A percentile compares a stretch with the other conserved stretches of the same genome.
phyloP scores from a whole-genome alignment of 2,113 vertebrate genomes.

The Piaya cayana region DNA sequence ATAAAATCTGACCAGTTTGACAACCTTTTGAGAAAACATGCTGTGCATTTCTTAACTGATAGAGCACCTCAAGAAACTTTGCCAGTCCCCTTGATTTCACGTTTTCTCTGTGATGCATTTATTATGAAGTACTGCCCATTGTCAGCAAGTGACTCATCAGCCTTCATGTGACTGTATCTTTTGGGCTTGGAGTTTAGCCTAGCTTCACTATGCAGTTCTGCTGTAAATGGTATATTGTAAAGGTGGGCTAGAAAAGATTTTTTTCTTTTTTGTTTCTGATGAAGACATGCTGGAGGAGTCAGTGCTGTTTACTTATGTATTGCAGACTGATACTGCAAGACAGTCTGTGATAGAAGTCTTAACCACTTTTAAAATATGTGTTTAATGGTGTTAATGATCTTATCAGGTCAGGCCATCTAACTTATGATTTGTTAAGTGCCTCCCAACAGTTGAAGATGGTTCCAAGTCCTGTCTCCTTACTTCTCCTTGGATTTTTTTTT shows the following conservation, averaged over 20 bases:
- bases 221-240: neutral
- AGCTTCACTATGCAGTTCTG: neutral
- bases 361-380: neutral
- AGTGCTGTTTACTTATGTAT: neutral
- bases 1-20: neutral
- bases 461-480: neutral
- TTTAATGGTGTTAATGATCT: neutral
- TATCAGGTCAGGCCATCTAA: neutral
- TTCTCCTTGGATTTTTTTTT: neutral
- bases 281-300: neutral
- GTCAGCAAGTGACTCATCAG: slow-evolving; percentile 38
- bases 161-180: neutral
- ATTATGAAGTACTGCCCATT: neutral
- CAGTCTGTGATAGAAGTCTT: neutral
- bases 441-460: neutral
- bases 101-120: neutral
- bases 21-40: neutral
- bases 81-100: slow-evolving; percentile 34
- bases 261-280: neutral
- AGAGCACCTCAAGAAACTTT: neutral
- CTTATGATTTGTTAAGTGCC: neutral
- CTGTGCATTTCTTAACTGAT: neutral
- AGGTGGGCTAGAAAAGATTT: neutral
- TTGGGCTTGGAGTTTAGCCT: neutral
- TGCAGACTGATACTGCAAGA: neutral